Evolutionary conservation across 2,113 vertebrate genomes (phyloP), one percentile per base, ranked within the genome.

Genomic region (Pterocles orientalis): DNA sequence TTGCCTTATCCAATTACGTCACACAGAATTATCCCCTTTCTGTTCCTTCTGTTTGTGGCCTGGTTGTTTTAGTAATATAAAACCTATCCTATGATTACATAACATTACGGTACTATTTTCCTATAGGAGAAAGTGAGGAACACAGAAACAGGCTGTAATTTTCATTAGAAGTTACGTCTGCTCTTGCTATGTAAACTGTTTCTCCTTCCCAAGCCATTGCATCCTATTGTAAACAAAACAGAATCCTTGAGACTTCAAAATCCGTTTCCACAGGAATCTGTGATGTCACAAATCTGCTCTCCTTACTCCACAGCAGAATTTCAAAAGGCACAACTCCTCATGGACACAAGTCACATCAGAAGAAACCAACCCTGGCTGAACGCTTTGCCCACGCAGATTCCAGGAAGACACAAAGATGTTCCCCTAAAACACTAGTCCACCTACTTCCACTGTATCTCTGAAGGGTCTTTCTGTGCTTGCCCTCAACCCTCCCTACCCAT

Each of bases 41-140:
- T 92, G 71, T 88, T 64, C 85, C 66, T 93, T 93, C 82, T 93
- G 75, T 62, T 77, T 80, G 87, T 86, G 92, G 41, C 68, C 64
- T 73, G 9, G 50, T 43, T 86, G 85, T 66, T 83, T 80, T 13
- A 93, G 64, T 56, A 93, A 70, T 43, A 64, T 25, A 82, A 96
- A 96, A 43, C 54, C 64, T 54, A 83, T 88, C 79, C 58, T 62
- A 12, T 54, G 58, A 82, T 87, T 72, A 86, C 51, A 41, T 66
- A 88, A 80, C 31, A 79, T 43, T n/a, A 33, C 39, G 64, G 66
- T 6, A 53, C 21, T 31, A 90, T 90, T 90, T 92, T 78, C 82
- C 88, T 51, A 10, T 58, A 88, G 71, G 47, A 88, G n/a, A 31
- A 77, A 94, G 82, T 0, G 9, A 94, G n/a, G 68, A 82, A 45